phyloP scores from a whole-genome alignment of 2,888 invertebrate species.

The Hyles lineata region DNA sequence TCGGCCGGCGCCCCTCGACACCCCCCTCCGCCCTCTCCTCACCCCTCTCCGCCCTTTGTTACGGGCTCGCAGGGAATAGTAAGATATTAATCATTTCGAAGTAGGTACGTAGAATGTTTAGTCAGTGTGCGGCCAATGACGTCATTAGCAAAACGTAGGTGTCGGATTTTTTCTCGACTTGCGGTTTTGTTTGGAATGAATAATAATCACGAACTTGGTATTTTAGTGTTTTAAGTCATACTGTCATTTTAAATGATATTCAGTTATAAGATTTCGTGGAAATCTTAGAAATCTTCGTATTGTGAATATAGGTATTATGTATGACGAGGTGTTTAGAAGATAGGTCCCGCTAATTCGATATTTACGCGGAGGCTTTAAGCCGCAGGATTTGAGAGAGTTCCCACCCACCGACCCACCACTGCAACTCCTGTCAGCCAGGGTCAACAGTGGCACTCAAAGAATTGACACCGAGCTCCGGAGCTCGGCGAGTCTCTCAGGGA shows the following conservation, averaged over 20 bases:
- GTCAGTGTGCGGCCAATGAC: neutral
- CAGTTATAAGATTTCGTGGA: neutral
- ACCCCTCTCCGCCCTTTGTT: constrained; percentile 36
- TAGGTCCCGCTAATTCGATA: no score
- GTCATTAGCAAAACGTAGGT: neutral
- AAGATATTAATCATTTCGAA: constrained; percentile 22
- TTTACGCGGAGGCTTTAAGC: no score
- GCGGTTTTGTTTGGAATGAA: neutral
- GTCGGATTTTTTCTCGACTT: neutral
- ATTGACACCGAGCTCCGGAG: no score
- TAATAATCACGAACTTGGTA: neutral
- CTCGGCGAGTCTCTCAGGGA: no score
- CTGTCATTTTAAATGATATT: no score
- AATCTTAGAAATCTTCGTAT: no score
- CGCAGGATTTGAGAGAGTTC: no score
- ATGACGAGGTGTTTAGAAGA: no score
- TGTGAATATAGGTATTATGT: neutral
- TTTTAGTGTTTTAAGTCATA: neutral
- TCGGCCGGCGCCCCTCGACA: constrained; percentile 58
- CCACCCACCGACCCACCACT: no score
- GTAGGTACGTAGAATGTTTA: constrained; percentile 27
- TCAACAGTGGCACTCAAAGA: no score
- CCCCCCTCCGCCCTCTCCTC: constrained; percentile 45
- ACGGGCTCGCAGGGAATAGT: constrained; percentile 30
- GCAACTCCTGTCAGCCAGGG: no score